Evolutionary conservation across 2,113 vertebrate species (phyloP).

Genomic region (Agapornis roseicollis): DNA sequence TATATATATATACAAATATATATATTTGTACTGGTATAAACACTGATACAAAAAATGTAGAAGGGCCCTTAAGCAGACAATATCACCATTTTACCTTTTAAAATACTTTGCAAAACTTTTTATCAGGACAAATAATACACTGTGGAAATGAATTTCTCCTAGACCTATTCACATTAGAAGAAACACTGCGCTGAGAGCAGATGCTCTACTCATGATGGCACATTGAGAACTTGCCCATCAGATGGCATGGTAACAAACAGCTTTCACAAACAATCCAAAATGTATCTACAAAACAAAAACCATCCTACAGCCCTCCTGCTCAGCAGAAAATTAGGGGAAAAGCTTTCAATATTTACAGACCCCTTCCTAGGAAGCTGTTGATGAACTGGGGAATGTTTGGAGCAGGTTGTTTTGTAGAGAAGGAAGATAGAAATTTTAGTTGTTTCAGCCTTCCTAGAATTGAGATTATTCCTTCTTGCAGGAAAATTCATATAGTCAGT

Average conservation of each 20-base stretch:
- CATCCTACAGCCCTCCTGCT: slow-evolving; percentile 32
- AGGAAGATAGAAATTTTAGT: slow-evolving; percentile 3
- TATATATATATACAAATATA: background rate
- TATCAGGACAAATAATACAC: background rate
- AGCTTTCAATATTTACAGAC: background rate
- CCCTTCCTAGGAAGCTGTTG: background rate
- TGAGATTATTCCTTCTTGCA: background rate
- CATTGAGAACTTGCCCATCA: slow-evolving; percentile 50
- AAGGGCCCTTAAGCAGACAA: background rate
- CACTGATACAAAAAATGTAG: background rate
- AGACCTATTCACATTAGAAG: background rate
- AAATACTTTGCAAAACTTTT: background rate
- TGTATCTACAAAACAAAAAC: background rate
- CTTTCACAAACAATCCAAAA: slow-evolving; percentile 55
- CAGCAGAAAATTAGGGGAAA: background rate
- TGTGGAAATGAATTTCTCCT: slow-evolving; percentile 7
- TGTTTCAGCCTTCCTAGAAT: slow-evolving; percentile 11
- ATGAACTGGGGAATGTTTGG: background rate
- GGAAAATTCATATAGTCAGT: background rate
- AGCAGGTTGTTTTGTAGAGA: slow-evolving; percentile 9
- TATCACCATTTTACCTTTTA: background rate
- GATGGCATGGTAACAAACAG: slow-evolving; percentile 20
- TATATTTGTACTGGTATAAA: background rate
- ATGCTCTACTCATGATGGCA: slow-evolving; percentile 12
- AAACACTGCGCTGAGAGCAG: slow-evolving; percentile 11